These are phyloP conservation scores for Nothocercus nigrocapillus DNA, from an alignment of 2,113 vertebrate species.

Conservation along the genomic window DNA sequence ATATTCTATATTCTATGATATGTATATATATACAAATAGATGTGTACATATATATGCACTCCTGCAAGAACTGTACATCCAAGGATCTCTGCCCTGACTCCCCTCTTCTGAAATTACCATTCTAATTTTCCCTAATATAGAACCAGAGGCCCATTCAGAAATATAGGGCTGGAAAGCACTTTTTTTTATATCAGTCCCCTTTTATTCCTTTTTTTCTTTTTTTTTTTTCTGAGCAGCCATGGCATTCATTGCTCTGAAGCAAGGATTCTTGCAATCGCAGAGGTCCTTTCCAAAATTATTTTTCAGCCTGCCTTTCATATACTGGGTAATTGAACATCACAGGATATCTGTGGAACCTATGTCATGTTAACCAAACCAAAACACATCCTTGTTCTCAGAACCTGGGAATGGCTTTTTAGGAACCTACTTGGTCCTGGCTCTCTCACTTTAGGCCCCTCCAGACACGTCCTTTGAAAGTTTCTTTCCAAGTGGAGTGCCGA, in stretches of 20 bases:
- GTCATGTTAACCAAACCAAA: neutral
- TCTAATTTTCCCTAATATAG: neutral
- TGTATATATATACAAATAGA: neutral
- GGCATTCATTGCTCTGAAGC: neutral
- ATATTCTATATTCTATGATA: too few relatives aligned
- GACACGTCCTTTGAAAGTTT: neutral
- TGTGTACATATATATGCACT: too few relatives aligned
- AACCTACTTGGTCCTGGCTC: neutral
- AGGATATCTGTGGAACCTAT: neutral
- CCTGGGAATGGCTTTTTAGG: neutral
- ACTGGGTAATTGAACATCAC: neutral
- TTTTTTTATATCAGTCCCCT: neutral
- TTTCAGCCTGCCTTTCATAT: neutral
- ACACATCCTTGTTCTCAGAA: neutral
- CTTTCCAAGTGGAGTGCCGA: neutral
- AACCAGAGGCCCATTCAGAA: neutral
- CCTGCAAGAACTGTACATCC: accelerated
- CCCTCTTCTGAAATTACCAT: neutral
- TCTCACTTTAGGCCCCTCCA: neutral
- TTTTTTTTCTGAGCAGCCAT: neutral
- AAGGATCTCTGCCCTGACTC: neutral
- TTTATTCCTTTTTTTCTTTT: neutral
- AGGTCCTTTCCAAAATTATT: neutral
- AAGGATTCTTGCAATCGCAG: neutral
- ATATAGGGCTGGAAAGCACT: neutral